Conservation (phyloP, 2,113 vertebrate genomes). For the Phainopepla nitens region DNA sequence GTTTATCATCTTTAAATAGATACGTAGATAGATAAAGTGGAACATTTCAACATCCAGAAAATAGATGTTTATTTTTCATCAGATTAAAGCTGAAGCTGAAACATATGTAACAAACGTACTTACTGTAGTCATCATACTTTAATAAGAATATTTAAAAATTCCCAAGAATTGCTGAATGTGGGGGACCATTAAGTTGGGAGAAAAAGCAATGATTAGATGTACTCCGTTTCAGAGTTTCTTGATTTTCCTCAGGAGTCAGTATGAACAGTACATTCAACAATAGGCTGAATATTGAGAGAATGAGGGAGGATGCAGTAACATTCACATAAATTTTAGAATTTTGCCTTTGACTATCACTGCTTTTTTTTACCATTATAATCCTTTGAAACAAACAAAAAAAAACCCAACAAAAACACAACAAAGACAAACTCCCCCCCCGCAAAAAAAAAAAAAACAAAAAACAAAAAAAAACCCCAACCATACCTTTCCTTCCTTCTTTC, state of each 20-base stretch:
- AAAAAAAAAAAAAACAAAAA: no score
- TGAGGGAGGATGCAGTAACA: not conserved
- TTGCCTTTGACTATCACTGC: not conserved
- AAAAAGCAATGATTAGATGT: not conserved
- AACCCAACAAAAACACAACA: fast-evolving
- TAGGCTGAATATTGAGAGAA: fast-evolving
- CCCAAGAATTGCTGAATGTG: not conserved
- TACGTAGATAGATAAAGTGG: no score
- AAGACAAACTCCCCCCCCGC: fast-evolving
- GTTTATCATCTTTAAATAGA: not conserved
- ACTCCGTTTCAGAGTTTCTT: not conserved
- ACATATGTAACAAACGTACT: not conserved
- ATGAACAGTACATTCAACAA: not conserved
- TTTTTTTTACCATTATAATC: not conserved
- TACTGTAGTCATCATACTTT: not conserved
- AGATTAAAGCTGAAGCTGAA: not conserved
- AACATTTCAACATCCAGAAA: not conserved
- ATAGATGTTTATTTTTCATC: not conserved
- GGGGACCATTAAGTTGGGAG: not conserved
- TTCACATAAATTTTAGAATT: not conserved
- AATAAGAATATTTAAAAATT: not conserved
- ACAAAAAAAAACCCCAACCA: no score
- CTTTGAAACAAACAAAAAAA: not conserved
- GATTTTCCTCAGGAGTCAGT: not conserved
- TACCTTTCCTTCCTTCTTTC: not conserved